Conservation (phyloP, 2,113 vertebrate species). For the Osmerus mordax region DNA sequence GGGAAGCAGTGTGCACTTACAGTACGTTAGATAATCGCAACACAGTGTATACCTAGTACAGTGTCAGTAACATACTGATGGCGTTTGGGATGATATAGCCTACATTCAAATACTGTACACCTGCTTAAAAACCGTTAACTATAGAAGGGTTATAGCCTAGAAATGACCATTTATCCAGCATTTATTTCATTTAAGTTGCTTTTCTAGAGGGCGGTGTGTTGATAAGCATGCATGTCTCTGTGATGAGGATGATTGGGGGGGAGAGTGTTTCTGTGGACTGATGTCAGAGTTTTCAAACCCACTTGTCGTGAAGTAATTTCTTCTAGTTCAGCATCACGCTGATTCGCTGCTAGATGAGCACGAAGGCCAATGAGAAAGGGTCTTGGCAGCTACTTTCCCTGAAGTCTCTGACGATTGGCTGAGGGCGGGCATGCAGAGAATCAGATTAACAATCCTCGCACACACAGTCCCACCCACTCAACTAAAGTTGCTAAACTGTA, state of each 20-base stretch:
- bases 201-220: too few relatives aligned
- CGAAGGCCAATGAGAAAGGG: constrained; percentile 68
- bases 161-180: constrained; percentile 15
- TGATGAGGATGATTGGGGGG: neutral
- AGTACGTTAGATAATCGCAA: constrained; percentile 23
- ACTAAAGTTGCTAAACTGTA: constrained; percentile 67
- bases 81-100: neutral
- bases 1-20: constrained; percentile 38
- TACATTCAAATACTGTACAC: constrained; percentile 31
- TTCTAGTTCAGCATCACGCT: constrained; percentile 67
- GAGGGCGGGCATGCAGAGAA: constrained; percentile 36
- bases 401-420: constrained; percentile 49
- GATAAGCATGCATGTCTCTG: neutral
- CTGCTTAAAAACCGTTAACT: constrained; percentile 40
- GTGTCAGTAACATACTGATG: constrained; percentile 14
- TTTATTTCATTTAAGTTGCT: too few relatives aligned
- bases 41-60: constrained; percentile 10
- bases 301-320: constrained; percentile 69
- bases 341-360: constrained; percentile 78
- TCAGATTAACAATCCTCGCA: constrained; percentile 43
- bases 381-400: constrained; percentile 70
- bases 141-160: constrained; percentile 38
- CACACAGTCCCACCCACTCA: constrained; percentile 59
- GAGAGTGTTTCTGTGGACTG: constrained; percentile 33
- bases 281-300: constrained; percentile 53